Evolutionary conservation across 2,113 vertebrate genomes (phyloP), one percentile per base, ranked within the genome.

Genomic region (Oreochromis tanganicae): DNA sequence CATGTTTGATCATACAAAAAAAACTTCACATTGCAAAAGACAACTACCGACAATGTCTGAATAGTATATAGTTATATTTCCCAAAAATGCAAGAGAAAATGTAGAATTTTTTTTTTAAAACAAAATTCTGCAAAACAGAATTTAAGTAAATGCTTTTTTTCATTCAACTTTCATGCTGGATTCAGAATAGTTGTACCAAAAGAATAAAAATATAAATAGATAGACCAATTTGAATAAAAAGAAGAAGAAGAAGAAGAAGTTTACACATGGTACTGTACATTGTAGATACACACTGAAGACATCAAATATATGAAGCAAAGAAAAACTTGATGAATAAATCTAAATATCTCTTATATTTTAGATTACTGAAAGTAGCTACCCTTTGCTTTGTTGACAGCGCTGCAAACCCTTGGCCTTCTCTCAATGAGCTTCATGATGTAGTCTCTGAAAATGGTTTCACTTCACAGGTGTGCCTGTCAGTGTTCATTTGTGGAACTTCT

Each of bases 151-250:
- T 59, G 56, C 27, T 17, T 0, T 59, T 59, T 59, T 59, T 59
- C 27, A 59, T 59, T 59, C 56, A 27, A 32, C 56, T 9, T 32
- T 17, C 56, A 59, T 17, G 56, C 56, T 59, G 27, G 27, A 59
- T 32, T 59, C 27, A 59, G 56, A 59, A 59, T 32, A 59, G 1
- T 56, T 56, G 11, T 56, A 56, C 55, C 55, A 56, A 7, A 56
- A 29, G 9, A 59, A 59, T 29, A 9, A 29, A 59, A 59, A 29
- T 29, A 59, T 59, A 29, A 59, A 1, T 29, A 32, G 32, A 32
- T 32, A 59, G 13, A 59, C 2, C 56, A 1, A 59, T 5, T 59
- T 59, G 29, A 59, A 29, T 59, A 0, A 0, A 16, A 59, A 56
- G 16, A 59, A 29, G 27, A 27, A 27, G 27, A 27, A 27, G 27